These are phyloP conservation scores for Nomada ruficornis DNA, from an alignment of 2,888 invertebrate species.

Conservation along the genomic window DNA sequence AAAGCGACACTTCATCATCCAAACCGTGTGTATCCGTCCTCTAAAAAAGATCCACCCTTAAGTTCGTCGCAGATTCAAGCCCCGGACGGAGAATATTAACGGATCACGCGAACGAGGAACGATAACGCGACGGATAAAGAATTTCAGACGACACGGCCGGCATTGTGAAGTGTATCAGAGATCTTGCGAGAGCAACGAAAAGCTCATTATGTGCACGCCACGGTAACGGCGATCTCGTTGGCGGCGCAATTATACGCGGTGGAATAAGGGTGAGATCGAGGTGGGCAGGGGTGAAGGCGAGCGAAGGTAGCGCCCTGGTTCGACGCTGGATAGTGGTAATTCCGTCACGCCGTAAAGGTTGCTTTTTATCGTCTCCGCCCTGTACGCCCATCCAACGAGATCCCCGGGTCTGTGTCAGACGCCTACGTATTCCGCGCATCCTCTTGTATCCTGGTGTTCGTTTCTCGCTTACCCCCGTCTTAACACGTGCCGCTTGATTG, in stretches of 20 bases:
- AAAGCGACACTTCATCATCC: too few relatives aligned
- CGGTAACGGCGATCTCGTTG: conserved; percentile 71
- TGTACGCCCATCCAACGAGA: conserved; percentile 63
- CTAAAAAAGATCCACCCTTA: too few relatives aligned
- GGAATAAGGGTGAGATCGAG: conserved; percentile 66
- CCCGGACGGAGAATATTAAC: too few relatives aligned
- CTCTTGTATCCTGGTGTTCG: conserved; percentile 46
- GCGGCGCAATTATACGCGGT: conserved; percentile 75
- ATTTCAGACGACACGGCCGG: not conserved
- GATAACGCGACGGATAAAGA: not conserved
- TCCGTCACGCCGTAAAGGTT: conserved; percentile 81
- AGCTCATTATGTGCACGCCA: conserved; percentile 49
- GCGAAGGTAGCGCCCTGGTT: conserved; percentile 61
- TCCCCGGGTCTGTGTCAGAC: conserved; percentile 58
- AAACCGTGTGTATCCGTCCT: too few relatives aligned
- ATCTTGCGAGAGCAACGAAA: conserved; percentile 9
- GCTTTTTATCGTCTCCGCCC: conserved; percentile 78
- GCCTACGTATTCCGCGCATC: conserved; percentile 42
- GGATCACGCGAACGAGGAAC: not conserved
- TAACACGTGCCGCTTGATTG: conserved; percentile 78
- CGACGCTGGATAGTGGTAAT: conserved; percentile 77
- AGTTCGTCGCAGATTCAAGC: too few relatives aligned
- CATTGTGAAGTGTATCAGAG: conserved; percentile 20
- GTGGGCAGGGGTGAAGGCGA: conserved; percentile 43
- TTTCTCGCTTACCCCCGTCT: conserved; percentile 60